Conservation (phyloP, 2,113 vertebrate species). For the Ammospiza nelsoni region DNA sequence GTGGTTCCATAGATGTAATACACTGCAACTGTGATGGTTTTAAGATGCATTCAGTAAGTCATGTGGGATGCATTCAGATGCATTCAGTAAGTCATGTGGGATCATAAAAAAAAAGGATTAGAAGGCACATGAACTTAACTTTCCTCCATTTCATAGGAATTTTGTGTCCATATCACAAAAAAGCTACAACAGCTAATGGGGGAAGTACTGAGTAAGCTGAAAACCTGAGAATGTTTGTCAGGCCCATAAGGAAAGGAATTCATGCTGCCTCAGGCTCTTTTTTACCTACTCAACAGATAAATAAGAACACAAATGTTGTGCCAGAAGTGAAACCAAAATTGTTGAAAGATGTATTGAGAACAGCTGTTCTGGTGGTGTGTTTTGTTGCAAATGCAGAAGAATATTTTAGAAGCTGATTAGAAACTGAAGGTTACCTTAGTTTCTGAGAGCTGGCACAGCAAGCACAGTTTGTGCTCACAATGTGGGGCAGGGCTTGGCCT, state of each 20-base stretch:
- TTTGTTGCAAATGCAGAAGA: background rate
- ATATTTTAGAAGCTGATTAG: background rate
- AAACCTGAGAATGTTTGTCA: background rate
- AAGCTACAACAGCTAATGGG: background rate
- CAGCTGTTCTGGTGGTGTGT: background rate
- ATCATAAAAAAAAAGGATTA: background rate
- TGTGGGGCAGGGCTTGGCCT: background rate
- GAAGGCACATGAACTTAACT: background rate
- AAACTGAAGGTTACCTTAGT: background rate
- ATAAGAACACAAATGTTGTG: background rate
- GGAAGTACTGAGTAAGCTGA: background rate
- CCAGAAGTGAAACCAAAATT: background rate
- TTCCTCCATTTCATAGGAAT: background rate
- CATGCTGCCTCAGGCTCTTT: background rate
- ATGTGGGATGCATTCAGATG: background rate
- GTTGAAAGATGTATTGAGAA: background rate
- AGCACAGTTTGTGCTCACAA: rapidly evolving
- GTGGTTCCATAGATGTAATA: background rate
- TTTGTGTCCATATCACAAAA: background rate
- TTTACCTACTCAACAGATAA: background rate
- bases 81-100: background rate
- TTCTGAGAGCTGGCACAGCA: background rate
- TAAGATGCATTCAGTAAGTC: background rate
- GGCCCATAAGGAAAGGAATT: background rate
- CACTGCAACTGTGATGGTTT: background rate